Evolutionary conservation across 2,113 vertebrate genomes (phyloP), one percentile per base, ranked within the genome.

Genomic region (Atherinomorus stipes): DNA sequence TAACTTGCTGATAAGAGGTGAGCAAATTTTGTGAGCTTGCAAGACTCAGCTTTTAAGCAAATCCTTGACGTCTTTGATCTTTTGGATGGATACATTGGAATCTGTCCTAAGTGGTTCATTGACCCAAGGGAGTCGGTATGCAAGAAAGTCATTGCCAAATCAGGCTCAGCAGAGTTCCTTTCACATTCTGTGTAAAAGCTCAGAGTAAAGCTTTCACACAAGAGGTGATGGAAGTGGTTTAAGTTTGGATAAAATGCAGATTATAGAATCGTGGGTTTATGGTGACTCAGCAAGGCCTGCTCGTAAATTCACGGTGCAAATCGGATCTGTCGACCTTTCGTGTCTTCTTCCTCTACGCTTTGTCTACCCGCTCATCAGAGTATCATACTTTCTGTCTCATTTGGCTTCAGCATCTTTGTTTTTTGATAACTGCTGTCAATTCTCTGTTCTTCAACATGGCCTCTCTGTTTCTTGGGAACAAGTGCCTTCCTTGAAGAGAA

Each of bases 181-280:
- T 81, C 59, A 58, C 31, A 72, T 57, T 78, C 64, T 16, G 59
- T 56, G 60, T 64, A 22, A 79, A 38, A 62, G 71, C 38, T 15
- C 23, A 22, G 52, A 40, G 65, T 13, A 9, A 34, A 49, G 71
- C 71, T 81, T 66, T 63, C 53, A 58, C 52, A 12, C 63, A 31
- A 19, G 52, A 26, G 56, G 73, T 49, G 51, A 38, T 31, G 47
- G 61, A 23, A 38, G 51, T 16, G 11, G 71, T 74, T 83, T 68
- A 79, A 81, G 61, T 64, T 74, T 65, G 50, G 80, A 63, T 76
- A 81, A 81, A 85, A 79, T 68, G 69, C 28, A 71, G 71, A 80
- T 77, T 38, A 76, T 47, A 54, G 64, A 65, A 34, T 2, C 2
- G 28, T 15, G 16, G 56, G 57, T 50, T 44, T 37, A 7, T 34